Conservation (phyloP, 2,113 vertebrate species). For the Atherinomorus stipes region DNA sequence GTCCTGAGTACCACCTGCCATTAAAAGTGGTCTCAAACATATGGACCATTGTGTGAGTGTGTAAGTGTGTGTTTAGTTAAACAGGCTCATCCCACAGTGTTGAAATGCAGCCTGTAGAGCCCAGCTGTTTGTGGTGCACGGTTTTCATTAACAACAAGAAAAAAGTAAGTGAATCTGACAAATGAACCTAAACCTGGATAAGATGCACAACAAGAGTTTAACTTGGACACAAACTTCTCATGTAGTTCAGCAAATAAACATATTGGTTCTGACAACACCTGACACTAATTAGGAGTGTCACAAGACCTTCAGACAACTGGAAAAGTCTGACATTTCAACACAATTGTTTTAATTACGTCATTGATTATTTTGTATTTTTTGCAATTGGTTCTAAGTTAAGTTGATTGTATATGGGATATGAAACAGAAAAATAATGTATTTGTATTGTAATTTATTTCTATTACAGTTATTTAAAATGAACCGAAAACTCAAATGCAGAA, state of each 20-base stretch:
- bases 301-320: not conserved
- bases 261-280: not conserved
- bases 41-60: constrained; percentile 39
- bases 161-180: constrained; percentile 31
- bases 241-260: not conserved
- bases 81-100: constrained; percentile 35
- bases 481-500: too few relatives aligned
- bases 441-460: too few relatives aligned
- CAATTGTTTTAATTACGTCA: not conserved
- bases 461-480: too few relatives aligned
- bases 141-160: constrained; percentile 10
- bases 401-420: too few relatives aligned
- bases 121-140: constrained; percentile 26
- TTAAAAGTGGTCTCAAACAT: constrained; percentile 58
- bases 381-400: too few relatives aligned
- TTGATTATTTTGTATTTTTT: too few relatives aligned
- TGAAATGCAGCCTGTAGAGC: constrained; percentile 62
- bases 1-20: constrained; percentile 56
- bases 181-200: not conserved
- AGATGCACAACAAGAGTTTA: not conserved
- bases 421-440: too few relatives aligned
- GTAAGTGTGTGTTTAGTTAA: constrained; percentile 27
- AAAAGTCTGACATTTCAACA: not conserved
- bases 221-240: not conserved
- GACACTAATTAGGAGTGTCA: not conserved